Base-by-base conservation (phyloP, 2,797 vertebrate genomes). In the Zalophus californianus region DNA sequence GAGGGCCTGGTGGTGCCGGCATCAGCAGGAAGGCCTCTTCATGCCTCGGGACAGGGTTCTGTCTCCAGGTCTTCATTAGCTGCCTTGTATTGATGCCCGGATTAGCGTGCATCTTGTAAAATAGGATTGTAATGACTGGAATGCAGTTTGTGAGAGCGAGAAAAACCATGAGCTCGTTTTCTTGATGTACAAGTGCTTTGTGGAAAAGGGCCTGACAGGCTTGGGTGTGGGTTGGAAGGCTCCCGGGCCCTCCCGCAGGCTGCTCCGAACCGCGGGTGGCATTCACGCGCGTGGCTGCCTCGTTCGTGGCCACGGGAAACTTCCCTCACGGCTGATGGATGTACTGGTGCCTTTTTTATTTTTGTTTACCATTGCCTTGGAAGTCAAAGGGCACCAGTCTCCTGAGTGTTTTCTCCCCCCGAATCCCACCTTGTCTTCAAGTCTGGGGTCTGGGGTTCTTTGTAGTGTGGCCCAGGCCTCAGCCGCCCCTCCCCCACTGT, bases 321-420 rank as follows among this genome's bases (percentile, higher is more conserved):
- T 1, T 0, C 56, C 92, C 66, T 97, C 60, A 13, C 38, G 77
- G 25, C 84, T 73, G 0, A 79, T 52, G 96, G 85, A 75, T 92
- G 97, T 93, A 1, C 94, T 94, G 62, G 35, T 70, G 91, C 90
- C 62, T 96, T 96, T 94, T 97, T 82, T 44, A 8, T 44, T 73
- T 44, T 44, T 96, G 96, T 94, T 96, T 80, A 60, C 48, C 62
- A 0, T 88, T 96, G 93, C 70, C 90, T 96, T 83, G 80, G 91
- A 98, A 96, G 85, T 95, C 95, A 83, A 11, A 96, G 83, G 87
- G 58, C 77, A 32, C 86, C 58, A 3, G 48, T 25, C 62, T 21
- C 73, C 62, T 0, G 8, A 35, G 56, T 32, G 54, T 20, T 32
- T 29, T 23, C 38, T 1, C 48, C 94, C 32, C 5, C 27, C 8